Conservation (phyloP, 2,888 invertebrate species). For the Polydrusus tereticollis region DNA sequence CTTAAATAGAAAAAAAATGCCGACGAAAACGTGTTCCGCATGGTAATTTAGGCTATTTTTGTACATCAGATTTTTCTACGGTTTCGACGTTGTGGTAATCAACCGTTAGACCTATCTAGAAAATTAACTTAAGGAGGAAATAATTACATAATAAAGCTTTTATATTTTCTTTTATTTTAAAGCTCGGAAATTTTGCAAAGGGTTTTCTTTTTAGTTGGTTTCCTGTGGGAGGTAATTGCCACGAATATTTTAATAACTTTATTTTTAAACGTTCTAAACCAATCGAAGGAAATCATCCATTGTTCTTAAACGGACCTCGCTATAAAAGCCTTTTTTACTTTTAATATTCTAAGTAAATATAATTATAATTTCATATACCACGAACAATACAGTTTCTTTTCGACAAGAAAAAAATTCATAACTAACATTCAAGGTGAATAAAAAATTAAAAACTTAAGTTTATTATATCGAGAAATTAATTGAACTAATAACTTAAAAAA, state of each 20-base stretch:
- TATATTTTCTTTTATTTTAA: not conserved
- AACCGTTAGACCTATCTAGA: not conserved
- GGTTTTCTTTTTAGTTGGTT: not conserved
- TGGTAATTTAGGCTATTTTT: constrained; percentile 24
- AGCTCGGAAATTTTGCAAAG: not conserved
- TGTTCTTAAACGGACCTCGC: no score
- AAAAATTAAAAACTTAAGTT: no score
- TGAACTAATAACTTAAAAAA: no score
- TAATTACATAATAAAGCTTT: constrained; percentile 6
- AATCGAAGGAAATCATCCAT: no score
- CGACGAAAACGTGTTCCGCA: constrained; percentile 34
- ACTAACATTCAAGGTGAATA: no score
- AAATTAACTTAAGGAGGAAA: not conserved
- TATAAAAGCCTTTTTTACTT: no score
- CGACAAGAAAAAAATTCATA: no score
- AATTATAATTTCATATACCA: no score
- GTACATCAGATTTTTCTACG: not conserved
- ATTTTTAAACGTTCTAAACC: constrained; percentile 5
- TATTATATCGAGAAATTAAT: no score
- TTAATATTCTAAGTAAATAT: no score
- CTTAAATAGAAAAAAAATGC: constrained; percentile 35
- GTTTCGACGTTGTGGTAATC: not conserved
- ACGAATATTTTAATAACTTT: not conserved
- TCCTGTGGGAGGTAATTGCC: not conserved
- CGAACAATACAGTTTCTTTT: no score